Evolutionary conservation across 2,113 vertebrate genomes (phyloP).

Genomic region (Halichoerus grypus): DNA sequence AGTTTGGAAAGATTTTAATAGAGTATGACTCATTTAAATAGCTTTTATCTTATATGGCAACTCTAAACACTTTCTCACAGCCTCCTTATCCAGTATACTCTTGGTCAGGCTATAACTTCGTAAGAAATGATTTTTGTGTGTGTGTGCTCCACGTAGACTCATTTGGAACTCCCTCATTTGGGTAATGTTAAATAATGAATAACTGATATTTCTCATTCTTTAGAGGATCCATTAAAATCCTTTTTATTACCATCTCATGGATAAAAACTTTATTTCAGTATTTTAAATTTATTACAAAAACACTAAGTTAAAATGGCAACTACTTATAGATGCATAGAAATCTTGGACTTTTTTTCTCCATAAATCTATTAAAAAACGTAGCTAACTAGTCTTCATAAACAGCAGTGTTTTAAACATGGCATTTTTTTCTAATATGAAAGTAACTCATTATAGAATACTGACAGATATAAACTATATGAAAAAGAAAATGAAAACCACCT

Average conservation of each 20-base stretch:
- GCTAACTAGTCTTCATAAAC: neutral
- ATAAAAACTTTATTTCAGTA: neutral
- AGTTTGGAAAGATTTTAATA: neutral
- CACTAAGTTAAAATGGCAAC: neutral
- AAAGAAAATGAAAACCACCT: slow-evolving; percentile 22
- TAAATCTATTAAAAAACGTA: neutral
- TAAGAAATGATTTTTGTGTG: neutral
- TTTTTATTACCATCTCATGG: neutral
- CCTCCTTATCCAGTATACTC: neutral
- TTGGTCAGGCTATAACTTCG: neutral
- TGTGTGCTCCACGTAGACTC: neutral
- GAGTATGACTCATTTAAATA: neutral
- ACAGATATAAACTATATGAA: neutral
- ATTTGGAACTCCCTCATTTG: neutral
- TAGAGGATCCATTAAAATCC: slow-evolving; percentile 16
- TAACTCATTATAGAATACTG: neutral
- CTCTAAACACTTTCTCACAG: slow-evolving; percentile 18
- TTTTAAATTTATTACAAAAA: slow-evolving; percentile 48
- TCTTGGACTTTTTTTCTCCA: neutral
- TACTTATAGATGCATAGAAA: neutral
- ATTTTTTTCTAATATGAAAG: slow-evolving; percentile 13
- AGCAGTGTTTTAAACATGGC: neutral
- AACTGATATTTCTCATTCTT: neutral
- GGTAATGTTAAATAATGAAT: slow-evolving; percentile 48
- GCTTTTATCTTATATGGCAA: neutral